Conservation (phyloP, 2,797 vertebrate genomes). For the Fistularia commersonii region DNA sequence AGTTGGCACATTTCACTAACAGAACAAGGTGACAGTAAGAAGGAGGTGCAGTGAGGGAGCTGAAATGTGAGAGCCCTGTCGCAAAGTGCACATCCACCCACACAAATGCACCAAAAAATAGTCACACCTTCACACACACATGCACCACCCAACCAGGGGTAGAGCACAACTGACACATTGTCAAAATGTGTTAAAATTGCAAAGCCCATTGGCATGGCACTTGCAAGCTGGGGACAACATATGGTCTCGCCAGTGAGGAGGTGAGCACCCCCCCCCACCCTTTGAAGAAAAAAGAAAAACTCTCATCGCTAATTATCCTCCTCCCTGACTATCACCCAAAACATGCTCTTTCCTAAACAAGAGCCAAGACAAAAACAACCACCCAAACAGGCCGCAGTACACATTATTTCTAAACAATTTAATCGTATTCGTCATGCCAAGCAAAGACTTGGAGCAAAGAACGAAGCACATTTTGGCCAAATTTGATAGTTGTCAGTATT, state of each 20-base stretch:
- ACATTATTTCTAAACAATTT: conserved; percentile 61
- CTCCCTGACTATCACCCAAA: conserved; percentile 24
- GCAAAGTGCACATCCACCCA: conserved; percentile 25
- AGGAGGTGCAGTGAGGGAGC: conserved; percentile 59
- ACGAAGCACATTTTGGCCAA: background rate
- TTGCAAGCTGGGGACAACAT: conserved; percentile 83
- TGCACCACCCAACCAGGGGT: conserved; percentile 60
- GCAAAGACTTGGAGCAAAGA: conserved; percentile 15
- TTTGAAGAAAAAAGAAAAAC: background rate
- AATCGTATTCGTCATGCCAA: conserved; percentile 42
- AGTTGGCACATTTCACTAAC: conserved; percentile 48
- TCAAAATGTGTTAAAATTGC: conserved; percentile 83
- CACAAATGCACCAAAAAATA: conserved; percentile 44
- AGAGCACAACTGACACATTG: conserved; percentile 81
- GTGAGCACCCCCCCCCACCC: conserved; percentile 21
- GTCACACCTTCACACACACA: conserved; percentile 21
- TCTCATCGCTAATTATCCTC: conserved; percentile 19
- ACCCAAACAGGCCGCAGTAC: conserved; percentile 31
- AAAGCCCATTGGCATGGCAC: conserved; percentile 74
- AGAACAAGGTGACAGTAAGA: conserved; percentile 73
- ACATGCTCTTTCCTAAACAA: conserved; percentile 35
- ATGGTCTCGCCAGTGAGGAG: conserved; percentile 64
- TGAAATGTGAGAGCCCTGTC: conserved; percentile 65
- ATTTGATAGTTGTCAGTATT: background rate
- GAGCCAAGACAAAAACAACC: conserved; percentile 37